Evolutionary conservation across 1,140 invertebrate species (phyloP).

Genomic region (Homalodisca vitripennis): DNA sequence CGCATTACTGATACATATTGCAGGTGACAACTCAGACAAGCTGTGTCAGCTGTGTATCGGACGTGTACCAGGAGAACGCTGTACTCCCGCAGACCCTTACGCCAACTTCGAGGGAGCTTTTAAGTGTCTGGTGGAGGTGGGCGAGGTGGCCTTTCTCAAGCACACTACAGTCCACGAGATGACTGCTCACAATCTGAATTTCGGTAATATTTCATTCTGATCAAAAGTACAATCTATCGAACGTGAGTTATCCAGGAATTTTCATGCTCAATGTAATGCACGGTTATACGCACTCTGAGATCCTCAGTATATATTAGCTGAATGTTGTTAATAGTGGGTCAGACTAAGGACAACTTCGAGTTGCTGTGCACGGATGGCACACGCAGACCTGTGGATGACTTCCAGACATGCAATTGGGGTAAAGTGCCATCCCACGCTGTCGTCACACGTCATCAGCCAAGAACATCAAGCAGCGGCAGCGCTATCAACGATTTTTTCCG

Average conservation of each 20-base stretch:
- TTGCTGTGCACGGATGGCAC: conserved; percentile 84
- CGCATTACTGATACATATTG: not conserved
- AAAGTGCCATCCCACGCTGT: conserved; percentile 82
- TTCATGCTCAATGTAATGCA: no score
- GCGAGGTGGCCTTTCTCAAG: conserved; percentile 90
- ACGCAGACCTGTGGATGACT: conserved; percentile 67
- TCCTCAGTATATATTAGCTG: no score
- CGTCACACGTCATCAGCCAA: conserved; percentile 81
- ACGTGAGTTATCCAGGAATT: no score
- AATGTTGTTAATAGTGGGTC: no score
- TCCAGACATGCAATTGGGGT: conserved; percentile 84
- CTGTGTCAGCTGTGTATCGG: conserved; percentile 86
- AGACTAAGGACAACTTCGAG: conserved; percentile 72
- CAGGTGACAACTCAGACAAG: conserved; percentile 73
- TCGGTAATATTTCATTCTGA: no score
- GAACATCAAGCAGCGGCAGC: conserved; percentile 55
- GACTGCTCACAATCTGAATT: conserved; percentile 45
- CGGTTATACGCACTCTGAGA: no score
- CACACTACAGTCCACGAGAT: conserved; percentile 82
- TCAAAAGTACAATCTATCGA: no score
- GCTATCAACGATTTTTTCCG: conserved; percentile 53
- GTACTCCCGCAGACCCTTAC: conserved; percentile 85
- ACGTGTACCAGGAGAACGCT: conserved; percentile 70
- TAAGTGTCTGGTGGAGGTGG: conserved; percentile 78
- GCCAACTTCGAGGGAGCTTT: conserved; percentile 90